Percentiles rank a stretch among this genome's conserved stretches.
These are phyloP conservation scores for Gopherus flavomarginatus DNA, from an alignment of 2,113 vertebrate genomes.

Conservation along the genomic window DNA sequence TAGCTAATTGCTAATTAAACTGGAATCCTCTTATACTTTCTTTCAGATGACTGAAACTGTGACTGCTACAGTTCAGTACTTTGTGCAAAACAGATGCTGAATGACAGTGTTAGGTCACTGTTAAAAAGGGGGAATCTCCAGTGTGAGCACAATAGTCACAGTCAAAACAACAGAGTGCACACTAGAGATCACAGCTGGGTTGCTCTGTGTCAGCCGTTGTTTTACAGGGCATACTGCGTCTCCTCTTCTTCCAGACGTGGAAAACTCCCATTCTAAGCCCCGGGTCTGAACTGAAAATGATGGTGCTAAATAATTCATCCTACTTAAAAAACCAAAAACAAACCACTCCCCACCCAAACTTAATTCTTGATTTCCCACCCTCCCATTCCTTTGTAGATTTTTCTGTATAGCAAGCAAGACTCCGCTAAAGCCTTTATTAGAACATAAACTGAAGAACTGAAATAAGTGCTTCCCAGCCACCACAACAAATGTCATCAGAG, in stretches of 20 bases:
- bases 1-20: slow-evolving; percentile 62
- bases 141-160: neutral
- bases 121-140: slow-evolving; percentile 62
- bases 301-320: slow-evolving; percentile 63
- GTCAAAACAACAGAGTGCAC: slow-evolving; percentile 22
- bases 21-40: slow-evolving; percentile 59
- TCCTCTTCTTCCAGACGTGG: neutral
- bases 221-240: neutral
- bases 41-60: slow-evolving; percentile 34
- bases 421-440: neutral
- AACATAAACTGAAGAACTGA: neutral
- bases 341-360: slow-evolving; percentile 53
- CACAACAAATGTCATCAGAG: neutral
- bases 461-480: slow-evolving; percentile 10
- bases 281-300: neutral
- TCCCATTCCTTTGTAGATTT: slow-evolving; percentile 5
- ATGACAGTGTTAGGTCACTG: slow-evolving; percentile 52
- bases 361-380: slow-evolving; percentile 6
- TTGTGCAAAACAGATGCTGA: slow-evolving; percentile 33
- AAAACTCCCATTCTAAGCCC: slow-evolving; percentile 43
- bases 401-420: neutral
- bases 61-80: slow-evolving; percentile 26
- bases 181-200: slow-evolving; percentile 45
- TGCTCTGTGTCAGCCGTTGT: neutral
- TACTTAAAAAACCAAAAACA: slow-evolving; percentile 23